Evolutionary conservation across 2,888 invertebrate genomes (phyloP).

Genomic region (Arctia plantaginis): DNA sequence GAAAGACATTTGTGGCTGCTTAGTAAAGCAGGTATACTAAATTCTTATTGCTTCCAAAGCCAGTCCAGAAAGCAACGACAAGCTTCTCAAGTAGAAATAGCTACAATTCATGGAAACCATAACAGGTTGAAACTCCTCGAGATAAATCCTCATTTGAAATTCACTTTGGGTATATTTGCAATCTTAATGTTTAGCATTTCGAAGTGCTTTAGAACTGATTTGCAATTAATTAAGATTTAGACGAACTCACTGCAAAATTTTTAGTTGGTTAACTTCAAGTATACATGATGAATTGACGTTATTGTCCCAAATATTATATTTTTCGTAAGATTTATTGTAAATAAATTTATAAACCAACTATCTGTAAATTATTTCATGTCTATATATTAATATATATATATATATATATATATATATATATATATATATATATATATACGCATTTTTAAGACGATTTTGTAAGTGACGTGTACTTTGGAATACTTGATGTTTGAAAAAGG

Average conservation of each 20-base stretch:
- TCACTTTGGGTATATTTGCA: neutral
- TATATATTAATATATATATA: too few relatives aligned
- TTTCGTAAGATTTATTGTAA: too few relatives aligned
- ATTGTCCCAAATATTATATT: too few relatives aligned
- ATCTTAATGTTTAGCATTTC: neutral
- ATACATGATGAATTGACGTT: too few relatives aligned
- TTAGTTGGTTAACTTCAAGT: neutral
- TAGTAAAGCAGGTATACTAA: neutral
- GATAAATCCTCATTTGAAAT: conserved; percentile 12
- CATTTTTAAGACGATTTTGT: too few relatives aligned
- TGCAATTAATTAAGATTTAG: neutral
- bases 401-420: too few relatives aligned
- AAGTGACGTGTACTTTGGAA: too few relatives aligned
- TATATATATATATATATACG: too few relatives aligned
- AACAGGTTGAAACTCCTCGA: conserved; percentile 7
- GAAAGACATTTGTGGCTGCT: neutral
- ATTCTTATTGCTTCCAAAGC: neutral
- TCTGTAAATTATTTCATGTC: too few relatives aligned
- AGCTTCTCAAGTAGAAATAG: neutral
- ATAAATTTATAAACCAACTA: too few relatives aligned
- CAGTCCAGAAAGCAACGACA: neutral
- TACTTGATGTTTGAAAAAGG: too few relatives aligned
- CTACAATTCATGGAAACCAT: neutral
- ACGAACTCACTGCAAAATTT: neutral
- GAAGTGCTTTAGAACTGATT: neutral